Percentiles rank a stretch among this genome's conserved stretches.
These are phyloP conservation scores for Lipophrys pholis DNA, from an alignment of 2,113 vertebrate genomes.

Conservation along the genomic window DNA sequence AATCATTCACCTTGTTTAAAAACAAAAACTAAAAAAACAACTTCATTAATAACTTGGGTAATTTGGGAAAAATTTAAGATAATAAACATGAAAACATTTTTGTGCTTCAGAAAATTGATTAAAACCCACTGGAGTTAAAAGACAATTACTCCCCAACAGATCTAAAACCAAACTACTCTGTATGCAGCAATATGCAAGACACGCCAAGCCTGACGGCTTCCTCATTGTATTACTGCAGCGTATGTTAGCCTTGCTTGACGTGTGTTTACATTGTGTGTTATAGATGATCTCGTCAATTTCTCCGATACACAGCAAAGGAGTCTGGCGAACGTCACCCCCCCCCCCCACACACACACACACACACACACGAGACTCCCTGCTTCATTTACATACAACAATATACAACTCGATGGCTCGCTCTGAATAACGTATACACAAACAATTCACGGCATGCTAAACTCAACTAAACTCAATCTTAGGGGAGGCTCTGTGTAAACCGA, in stretches of 20 bases:
- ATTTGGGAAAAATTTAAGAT: no score
- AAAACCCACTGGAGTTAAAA: no score
- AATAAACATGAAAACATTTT: no score
- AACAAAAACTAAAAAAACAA: not conserved
- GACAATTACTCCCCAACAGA: no score
- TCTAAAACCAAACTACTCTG: no score
- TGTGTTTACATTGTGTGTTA: constrained; percentile 36
- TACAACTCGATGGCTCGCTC: constrained; percentile 69
- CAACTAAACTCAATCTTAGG: constrained; percentile 21
- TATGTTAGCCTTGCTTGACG: constrained; percentile 5
- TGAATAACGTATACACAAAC: constrained; percentile 69
- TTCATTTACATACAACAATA: constrained; percentile 81
- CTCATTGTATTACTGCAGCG: not conserved
- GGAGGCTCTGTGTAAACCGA: no score
- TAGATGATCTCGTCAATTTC: constrained; percentile 69
- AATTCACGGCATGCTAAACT: constrained; percentile 68
- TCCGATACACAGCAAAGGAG: constrained; percentile 38
- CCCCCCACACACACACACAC: constrained; percentile 29
- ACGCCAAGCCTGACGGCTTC: constrained; percentile 2
- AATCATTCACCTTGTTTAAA: not conserved
- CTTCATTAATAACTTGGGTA: no score
- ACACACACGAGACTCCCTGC: constrained; percentile 39
- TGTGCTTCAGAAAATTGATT: no score
- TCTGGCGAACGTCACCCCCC: constrained; percentile 70
- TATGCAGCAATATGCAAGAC: not conserved